Evolutionary conservation across 1,140 invertebrate species (phyloP).

Genomic region (Vanessa tameamea): DNA sequence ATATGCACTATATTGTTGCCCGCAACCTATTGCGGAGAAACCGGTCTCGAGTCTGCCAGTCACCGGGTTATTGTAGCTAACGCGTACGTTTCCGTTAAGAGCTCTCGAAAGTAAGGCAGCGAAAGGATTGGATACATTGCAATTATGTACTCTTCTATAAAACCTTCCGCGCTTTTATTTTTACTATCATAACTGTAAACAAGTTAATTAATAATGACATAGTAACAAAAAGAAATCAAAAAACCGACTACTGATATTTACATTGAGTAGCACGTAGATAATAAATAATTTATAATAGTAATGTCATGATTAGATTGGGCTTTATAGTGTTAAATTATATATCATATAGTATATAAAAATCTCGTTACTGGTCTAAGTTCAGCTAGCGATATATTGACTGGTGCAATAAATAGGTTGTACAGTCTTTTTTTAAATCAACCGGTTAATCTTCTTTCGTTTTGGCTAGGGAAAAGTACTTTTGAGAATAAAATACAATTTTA

Average conservation of each 20-base stretch:
- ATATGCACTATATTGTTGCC: constrained; percentile 16
- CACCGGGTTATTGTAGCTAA: constrained; percentile 38
- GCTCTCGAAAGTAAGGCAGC: constrained; percentile 31
- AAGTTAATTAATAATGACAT: neutral
- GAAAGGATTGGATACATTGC: constrained; percentile 27
- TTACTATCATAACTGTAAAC: neutral
- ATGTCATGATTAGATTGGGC: too few relatives aligned
- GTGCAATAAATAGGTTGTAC: too few relatives aligned
- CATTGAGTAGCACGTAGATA: too few relatives aligned
- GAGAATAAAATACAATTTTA: too few relatives aligned
- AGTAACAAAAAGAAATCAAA: neutral
- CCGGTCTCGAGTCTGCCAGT: constrained; percentile 33
- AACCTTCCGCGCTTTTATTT: neutral
- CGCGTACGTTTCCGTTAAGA: constrained; percentile 35
- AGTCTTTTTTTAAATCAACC: too few relatives aligned
- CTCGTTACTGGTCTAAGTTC: too few relatives aligned
- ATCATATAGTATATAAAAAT: too few relatives aligned
- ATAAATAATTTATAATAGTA: too few relatives aligned
- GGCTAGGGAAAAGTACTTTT: too few relatives aligned
- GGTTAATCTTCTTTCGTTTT: too few relatives aligned
- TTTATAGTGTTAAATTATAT: too few relatives aligned
- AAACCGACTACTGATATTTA: neutral
- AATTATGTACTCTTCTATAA: neutral
- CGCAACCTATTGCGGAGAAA: constrained; percentile 19
- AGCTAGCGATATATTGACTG: too few relatives aligned